Evolutionary conservation across 2,888 invertebrate genomes (phyloP).

Genomic region (Ornithoptera alexandrae): DNA sequence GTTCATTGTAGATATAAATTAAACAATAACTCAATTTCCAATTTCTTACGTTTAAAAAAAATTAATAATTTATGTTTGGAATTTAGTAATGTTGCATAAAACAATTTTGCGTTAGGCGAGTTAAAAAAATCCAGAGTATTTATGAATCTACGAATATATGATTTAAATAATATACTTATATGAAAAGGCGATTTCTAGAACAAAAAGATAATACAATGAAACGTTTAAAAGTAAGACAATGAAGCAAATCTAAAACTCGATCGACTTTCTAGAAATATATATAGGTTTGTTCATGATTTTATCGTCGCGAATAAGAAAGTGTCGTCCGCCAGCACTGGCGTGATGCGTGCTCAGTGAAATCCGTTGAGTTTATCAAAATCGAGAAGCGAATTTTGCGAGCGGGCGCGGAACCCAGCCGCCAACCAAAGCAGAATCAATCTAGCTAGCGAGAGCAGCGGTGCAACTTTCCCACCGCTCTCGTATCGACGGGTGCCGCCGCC

Average conservation of each 20-base stretch:
- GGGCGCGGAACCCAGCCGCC: conserved; percentile 40
- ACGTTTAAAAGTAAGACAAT: neutral
- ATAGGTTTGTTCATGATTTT: conserved; percentile 16
- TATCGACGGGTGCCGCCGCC: conserved; percentile 52
- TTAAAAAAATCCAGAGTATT: too few relatives aligned
- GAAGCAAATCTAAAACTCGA: neutral
- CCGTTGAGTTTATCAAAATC: conserved; percentile 16
- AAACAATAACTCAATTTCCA: too few relatives aligned
- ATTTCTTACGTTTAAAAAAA: too few relatives aligned
- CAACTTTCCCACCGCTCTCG: conserved; percentile 72
- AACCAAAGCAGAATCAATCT: conserved; percentile 56
- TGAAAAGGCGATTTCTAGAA: too few relatives aligned
- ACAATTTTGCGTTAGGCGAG: too few relatives aligned
- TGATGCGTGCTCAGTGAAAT: conserved; percentile 14
- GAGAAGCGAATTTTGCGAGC: conserved; percentile 15
- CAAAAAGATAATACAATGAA: neutral
- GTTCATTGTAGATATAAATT: too few relatives aligned
- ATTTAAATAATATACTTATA: too few relatives aligned
- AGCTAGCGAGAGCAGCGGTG: conserved; percentile 61
- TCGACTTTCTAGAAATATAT: conserved; percentile 10
- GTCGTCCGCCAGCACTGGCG: neutral
- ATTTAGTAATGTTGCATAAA: too few relatives aligned
- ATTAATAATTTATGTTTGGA: too few relatives aligned
- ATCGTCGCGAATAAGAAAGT: conserved; percentile 22
- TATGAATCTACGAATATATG: too few relatives aligned